Base-by-base conservation (phyloP, 2,797 vertebrate species). In the Diceros bicornis region DNA sequence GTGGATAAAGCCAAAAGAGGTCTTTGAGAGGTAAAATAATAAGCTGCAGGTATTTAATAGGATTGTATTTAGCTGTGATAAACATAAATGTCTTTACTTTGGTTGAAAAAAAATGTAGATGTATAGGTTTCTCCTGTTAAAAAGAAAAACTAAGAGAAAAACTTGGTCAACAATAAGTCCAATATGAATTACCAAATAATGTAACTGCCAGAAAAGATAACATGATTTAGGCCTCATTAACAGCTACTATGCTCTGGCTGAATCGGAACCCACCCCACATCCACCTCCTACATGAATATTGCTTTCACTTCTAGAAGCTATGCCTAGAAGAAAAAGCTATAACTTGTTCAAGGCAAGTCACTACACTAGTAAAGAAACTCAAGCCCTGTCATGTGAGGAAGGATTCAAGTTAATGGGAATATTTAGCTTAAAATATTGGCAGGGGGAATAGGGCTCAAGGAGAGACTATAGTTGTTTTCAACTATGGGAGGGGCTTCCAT, bases 381-480 rank as follows among this genome's bases (percentile, higher is more conserved):
- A 84, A 86, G 18, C 32, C 9, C 27, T 89, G 27, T 75, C 21
- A 4, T 47, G 3, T 59, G 59, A 92, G 16, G 32, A 82, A 41
- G 57, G n/a, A 91, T n/a, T 75, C 69, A 71, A 61, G 47, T 74
- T 81, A 82, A 72, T 69, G 37, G 34, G 62, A 95, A 90, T 64
- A 78, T 71, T 95, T 81, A 87, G 23, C n/a, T 96, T 66, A 72
- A 95, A 81, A 88, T 52, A 81, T 34, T 62, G 62, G 71, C 57
- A 87, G 57, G 37, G 44, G 14, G 50, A 11, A 9, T 14, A 14
- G 5, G 37, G 21, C 8, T 59, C 78, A 77, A 82, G 50, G n/a
- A 75, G 41, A 91, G 89, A 91, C 25, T 82, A 64, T 1, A 14
- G 25, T 17, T 44, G 17, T 37, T 75, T 87, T 55, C 34, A 82